These are phyloP conservation scores for Haplochromis vanheusdeni DNA, from an alignment of 2,113 vertebrate genomes.

Conservation along the genomic window DNA sequence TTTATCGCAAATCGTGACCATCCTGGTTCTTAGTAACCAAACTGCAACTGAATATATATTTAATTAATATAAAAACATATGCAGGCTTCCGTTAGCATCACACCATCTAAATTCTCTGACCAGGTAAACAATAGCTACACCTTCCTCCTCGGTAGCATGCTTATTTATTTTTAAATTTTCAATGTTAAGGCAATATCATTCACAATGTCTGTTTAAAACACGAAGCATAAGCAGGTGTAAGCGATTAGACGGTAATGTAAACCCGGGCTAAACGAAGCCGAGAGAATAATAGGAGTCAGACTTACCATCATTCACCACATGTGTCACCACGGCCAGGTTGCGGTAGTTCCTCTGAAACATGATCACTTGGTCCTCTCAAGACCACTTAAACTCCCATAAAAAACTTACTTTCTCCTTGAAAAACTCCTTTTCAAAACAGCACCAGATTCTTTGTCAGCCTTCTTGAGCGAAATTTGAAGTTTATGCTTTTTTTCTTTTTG, in stretches of 20 bases:
- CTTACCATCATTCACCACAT: conserved; percentile 30
- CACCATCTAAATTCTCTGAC: not conserved
- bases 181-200: not conserved
- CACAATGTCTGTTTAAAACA: not conserved
- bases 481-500: not conserved
- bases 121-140: not conserved
- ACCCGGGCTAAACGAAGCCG: not conserved
- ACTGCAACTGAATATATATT: not conserved
- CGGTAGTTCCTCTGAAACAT: not conserved
- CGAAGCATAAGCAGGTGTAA: not conserved
- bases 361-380: not conserved
- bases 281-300: not conserved
- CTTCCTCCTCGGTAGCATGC: not conserved
- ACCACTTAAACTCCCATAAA: not conserved
- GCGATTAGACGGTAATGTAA: not conserved
- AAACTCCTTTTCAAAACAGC: not conserved
- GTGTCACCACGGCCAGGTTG: conserved; percentile 55
- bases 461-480: not conserved
- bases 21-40: not conserved
- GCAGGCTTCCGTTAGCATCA: not conserved
- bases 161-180: not conserved
- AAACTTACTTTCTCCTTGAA: not conserved
- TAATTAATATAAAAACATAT: not conserved
- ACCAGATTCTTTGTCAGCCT: not conserved
- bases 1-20: not conserved